Evolutionary conservation across 2,888 invertebrate species (phyloP).

Genomic region (Brassicogethes aeneus): DNA sequence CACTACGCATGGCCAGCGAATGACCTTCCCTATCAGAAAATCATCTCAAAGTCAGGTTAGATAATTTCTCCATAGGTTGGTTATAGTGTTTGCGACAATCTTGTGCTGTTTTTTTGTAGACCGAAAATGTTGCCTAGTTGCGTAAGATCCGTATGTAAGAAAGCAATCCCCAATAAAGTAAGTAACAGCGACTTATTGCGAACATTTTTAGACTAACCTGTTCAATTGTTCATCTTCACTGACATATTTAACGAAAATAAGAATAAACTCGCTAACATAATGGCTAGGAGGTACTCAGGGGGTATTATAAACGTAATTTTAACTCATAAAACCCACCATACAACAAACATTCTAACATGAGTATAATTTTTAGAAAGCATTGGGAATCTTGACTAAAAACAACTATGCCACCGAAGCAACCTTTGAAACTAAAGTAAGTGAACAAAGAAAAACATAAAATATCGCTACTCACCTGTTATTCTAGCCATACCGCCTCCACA

Average conservation of each 20-base stretch:
- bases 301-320: slow-evolving; percentile 22
- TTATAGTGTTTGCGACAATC: no score
- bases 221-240: slow-evolving; percentile 1
- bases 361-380: slow-evolving; percentile 32
- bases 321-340: not conserved
- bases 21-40: slow-evolving; percentile 13
- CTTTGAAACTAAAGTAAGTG: slow-evolving; percentile 50
- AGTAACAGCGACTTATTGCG: slow-evolving; percentile 28
- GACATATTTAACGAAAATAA: not conserved
- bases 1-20: slow-evolving; percentile 2
- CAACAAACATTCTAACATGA: not conserved
- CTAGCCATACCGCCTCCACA: slow-evolving; percentile 85
- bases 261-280: slow-evolving; percentile 11
- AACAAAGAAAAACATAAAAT: not conserved
- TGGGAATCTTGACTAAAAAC: slow-evolving; percentile 29
- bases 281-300: slow-evolving; percentile 22
- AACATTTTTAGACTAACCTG: slow-evolving; percentile 13
- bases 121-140: slow-evolving; percentile 43
- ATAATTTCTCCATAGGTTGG: not conserved
- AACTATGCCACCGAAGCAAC: slow-evolving; percentile 54
- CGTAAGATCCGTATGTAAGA: slow-evolving; percentile 37
- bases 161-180: slow-evolving; percentile 39
- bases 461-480: slow-evolving; percentile 5
- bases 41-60: slow-evolving; percentile 6
- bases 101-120: no score